phyloP scores from a whole-genome alignment of 2,888 invertebrate species.

The Steromphala cineraria region DNA sequence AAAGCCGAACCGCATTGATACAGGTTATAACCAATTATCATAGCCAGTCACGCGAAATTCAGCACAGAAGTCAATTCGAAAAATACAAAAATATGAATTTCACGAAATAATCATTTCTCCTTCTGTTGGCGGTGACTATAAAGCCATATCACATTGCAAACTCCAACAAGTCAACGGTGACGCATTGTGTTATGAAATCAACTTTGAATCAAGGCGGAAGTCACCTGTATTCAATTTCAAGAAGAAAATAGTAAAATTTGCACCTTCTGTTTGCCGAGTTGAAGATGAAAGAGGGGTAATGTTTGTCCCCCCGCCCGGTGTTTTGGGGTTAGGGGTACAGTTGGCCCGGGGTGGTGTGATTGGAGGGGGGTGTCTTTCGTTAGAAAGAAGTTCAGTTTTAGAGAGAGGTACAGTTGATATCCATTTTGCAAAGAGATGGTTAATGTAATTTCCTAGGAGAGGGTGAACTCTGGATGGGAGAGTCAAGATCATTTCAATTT shows the following conservation, averaged over 20 bases:
- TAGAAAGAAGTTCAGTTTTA: neutral
- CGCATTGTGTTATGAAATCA: slow-evolving; percentile 17
- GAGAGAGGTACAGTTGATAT: neutral
- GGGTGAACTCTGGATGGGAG: too few relatives aligned
- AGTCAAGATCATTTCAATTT: neutral
- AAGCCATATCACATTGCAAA: neutral
- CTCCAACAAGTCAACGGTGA: neutral
- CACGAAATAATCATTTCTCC: neutral
- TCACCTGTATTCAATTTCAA: neutral
- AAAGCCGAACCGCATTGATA: too few relatives aligned
- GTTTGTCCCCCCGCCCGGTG: neutral
- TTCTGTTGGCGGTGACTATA: slow-evolving; percentile 8
- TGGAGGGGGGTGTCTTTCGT: neutral
- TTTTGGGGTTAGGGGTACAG: neutral
- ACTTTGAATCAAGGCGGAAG: neutral
- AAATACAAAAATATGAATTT: neutral
- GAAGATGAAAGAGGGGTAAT: neutral
- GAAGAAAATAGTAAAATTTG: slow-evolving; percentile 13
- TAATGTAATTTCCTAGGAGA: too few relatives aligned
- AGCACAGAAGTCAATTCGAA: neutral
- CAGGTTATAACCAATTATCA: too few relatives aligned
- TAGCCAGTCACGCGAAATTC: too few relatives aligned
- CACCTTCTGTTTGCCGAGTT: slow-evolving; percentile 12
- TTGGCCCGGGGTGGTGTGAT: neutral
- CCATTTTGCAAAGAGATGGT: neutral